phyloP scores from a whole-genome alignment of 2,113 vertebrate species.

The Raphicerus campestris region DNA sequence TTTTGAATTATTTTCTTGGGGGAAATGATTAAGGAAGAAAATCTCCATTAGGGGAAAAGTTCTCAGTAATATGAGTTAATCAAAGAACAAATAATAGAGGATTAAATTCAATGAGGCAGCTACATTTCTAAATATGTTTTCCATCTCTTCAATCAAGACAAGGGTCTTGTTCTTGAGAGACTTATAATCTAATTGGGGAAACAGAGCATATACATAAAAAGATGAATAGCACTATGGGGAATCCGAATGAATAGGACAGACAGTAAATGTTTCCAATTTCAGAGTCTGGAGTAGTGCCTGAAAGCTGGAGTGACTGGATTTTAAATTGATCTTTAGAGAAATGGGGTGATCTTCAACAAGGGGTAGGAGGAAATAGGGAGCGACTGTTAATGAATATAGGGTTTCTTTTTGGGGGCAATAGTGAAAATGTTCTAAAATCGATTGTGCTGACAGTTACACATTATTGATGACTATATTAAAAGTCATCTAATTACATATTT shows the following conservation, averaged over 20 bases:
- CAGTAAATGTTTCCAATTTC: constrained; percentile 35
- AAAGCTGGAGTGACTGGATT: not conserved
- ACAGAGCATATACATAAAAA: constrained; percentile 26
- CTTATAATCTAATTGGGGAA: constrained; percentile 57
- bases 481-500: not conserved
- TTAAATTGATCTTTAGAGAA: constrained; percentile 19
- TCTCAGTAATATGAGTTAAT: constrained; percentile 54
- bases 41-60: constrained; percentile 20
- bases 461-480: not conserved
- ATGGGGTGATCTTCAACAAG: not conserved
- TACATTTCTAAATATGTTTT: constrained; percentile 62
- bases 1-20: constrained; percentile 54
- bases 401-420: not conserved
- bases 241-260: not conserved
- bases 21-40: constrained; percentile 45
- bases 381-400: not conserved
- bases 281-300: not conserved
- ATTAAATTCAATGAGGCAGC: constrained; percentile 44
- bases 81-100: constrained; percentile 57
- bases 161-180: constrained; percentile 49
- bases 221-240: not conserved
- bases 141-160: constrained; percentile 50
- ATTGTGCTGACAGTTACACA: not conserved
- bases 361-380: not conserved
- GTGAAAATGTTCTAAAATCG: constrained; percentile 15